Evolutionary conservation across 1,140 invertebrate genomes (phyloP), one percentile per base, ranked within the genome.

Genomic region (Stenopsyche tienmushanensis): DNA sequence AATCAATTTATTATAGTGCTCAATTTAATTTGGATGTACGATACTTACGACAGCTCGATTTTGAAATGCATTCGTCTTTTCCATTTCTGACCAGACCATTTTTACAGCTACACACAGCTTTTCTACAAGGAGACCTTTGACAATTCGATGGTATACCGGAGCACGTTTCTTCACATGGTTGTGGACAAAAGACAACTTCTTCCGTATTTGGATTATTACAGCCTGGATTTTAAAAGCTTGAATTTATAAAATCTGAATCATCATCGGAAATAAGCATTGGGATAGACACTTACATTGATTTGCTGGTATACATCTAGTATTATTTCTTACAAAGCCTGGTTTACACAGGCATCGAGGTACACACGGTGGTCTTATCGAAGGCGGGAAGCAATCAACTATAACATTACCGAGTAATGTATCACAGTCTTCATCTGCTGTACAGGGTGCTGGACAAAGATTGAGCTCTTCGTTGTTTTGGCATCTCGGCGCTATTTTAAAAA

Each of bases 241-340:
- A n/a, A n/a, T n/a, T n/a, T n/a, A n/a, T n/a, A n/a, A n/a, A 45
- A 45, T 23, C 55, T 45, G 18, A 1, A 55, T 1, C 24, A 59
- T 18, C 2, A 45, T 45, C 17, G n/a, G n/a, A n/a, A 47, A 47
- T 47, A 15, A 8, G 17, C 5, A 15, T 39, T 39, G n/a, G n/a
- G n/a, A 9, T 7, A n/a, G n/a, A n/a, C n/a, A 47, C 18, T 9
- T 20, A 47, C 10, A 15, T 20, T 47, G 18, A 47, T 13, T 15
- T 47, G 7, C 18, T 18, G 34, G 24, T 50, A 68, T 64, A 39
- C 66, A 68, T 15, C 57, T 50, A 21, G 54, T 26, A 5, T 53
- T 13, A 34, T 55, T 21, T 39, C 24, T 21, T 7, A 64, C 53
- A 47, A 53, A 68, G 10, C 66, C 66, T 17, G 13, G 10, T 13